Evolutionary conservation across 2,113 vertebrate genomes (phyloP).

Genomic region (Dipodomys spectabilis): DNA sequence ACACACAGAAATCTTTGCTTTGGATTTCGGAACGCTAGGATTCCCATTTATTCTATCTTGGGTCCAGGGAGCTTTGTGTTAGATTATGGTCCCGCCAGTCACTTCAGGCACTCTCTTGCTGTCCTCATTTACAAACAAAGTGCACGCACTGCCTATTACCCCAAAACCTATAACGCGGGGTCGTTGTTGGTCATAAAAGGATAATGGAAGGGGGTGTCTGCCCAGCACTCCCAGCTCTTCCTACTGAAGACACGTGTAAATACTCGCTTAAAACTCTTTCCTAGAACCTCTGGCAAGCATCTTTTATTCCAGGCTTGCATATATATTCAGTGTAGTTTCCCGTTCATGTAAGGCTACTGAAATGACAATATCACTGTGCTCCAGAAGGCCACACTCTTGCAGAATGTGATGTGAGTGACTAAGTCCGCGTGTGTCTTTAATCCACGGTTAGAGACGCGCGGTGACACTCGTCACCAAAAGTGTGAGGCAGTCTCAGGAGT

Average conservation of each 20-base stretch:
- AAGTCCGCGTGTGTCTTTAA: neutral
- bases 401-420: neutral
- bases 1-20: neutral
- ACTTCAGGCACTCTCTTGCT: neutral
- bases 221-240: rapidly evolving
- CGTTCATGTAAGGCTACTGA: neutral
- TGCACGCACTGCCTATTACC: neutral
- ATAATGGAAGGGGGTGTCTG: neutral
- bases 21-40: neutral
- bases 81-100: neutral
- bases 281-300: neutral
- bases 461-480: neutral
- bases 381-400: neutral
- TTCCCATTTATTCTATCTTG: neutral
- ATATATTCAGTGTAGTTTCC: neutral
- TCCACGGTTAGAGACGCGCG: neutral
- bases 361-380: neutral
- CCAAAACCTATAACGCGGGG: neutral
- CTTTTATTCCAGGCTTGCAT: neutral
- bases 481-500: neutral
- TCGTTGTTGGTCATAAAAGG: neutral
- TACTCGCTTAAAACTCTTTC: neutral
- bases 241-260: neutral
- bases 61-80: neutral
- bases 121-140: neutral